A percentile compares a stretch with the other conserved stretches of the same genome.
Evolutionary conservation across 2,113 vertebrate species (phyloP).

Genomic region (Podocnemis expansa): DNA sequence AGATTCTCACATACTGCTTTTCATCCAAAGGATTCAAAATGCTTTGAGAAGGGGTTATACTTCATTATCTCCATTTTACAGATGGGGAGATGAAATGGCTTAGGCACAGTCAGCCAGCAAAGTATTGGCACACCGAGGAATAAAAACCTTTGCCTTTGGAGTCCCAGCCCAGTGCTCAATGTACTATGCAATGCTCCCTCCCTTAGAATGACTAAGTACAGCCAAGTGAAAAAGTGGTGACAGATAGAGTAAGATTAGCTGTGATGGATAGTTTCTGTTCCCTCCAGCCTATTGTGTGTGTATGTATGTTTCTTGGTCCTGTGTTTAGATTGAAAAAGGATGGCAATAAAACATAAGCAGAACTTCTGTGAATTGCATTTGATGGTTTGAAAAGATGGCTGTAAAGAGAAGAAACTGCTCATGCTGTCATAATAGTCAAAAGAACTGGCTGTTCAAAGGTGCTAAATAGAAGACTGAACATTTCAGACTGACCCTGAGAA

Average conservation of each 20-base stretch:
- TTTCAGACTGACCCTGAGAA: background rate
- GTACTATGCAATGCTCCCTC: fast-evolving
- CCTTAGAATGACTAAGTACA: background rate
- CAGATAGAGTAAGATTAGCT: background rate
- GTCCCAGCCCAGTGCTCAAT: fast-evolving
- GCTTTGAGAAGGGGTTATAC: background rate
- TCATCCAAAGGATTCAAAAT: background rate
- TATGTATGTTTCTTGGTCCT: slow-evolving; percentile 20
- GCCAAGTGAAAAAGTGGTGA: no score
- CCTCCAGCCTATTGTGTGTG: background rate
- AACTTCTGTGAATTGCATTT: background rate
- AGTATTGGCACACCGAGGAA: background rate
- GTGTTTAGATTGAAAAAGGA: background rate
- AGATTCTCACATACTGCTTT: background rate
- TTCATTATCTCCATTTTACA: fast-evolving
- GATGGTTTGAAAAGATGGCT: background rate
- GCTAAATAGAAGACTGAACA: background rate
- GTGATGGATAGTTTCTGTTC: background rate
- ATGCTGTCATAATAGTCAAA: fast-evolving
- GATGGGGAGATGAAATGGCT: background rate
- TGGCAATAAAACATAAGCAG: slow-evolving; percentile 5
- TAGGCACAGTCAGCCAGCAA: background rate
- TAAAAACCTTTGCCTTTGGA: background rate
- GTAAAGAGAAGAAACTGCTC: background rate
- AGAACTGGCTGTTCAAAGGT: background rate